Percentiles rank a stretch among this genome's conserved stretches.
phyloP scores from a whole-genome alignment of 2,888 invertebrate genomes.

The Unio delphinus region DNA sequence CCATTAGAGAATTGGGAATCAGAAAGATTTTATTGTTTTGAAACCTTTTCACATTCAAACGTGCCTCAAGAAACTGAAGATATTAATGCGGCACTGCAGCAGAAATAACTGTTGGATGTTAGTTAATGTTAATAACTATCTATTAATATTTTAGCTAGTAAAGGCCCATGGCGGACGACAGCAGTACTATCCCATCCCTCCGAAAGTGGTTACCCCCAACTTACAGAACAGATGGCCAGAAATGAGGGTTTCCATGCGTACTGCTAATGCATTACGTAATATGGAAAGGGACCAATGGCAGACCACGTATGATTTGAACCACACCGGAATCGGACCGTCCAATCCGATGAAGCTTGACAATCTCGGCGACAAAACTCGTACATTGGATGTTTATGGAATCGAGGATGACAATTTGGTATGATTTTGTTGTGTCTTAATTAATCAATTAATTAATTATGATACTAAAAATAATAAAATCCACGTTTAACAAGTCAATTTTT shows the following conservation, averaged over 20 bases:
- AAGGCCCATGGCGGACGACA: constrained; percentile 57
- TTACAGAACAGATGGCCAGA: constrained; percentile 52
- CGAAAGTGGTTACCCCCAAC: constrained; percentile 62
- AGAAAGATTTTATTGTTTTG: too few species aligned
- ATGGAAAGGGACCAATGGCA: constrained; percentile 67
- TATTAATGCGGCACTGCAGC: too few species aligned
- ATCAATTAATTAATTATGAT: not conserved
- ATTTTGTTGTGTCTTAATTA: not conserved
- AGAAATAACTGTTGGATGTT: too few species aligned
- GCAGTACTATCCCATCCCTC: constrained; percentile 64
- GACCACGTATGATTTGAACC: constrained; percentile 61
- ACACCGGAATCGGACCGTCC: constrained; percentile 64
- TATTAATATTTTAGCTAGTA: constrained; percentile 42
- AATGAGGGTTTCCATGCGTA: constrained; percentile 43
- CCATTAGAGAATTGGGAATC: too few species aligned
- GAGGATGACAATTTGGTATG: constrained; percentile 61
- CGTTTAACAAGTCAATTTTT: too few species aligned
- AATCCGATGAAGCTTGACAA: constrained; percentile 66
- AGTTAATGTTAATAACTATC: too few species aligned
- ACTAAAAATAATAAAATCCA: too few species aligned
- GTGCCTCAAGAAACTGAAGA: too few species aligned
- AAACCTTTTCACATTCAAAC: too few species aligned
- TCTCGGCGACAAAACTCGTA: constrained; percentile 52
- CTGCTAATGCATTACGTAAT: constrained; percentile 63
- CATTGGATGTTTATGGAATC: constrained; percentile 41